These are phyloP conservation scores for Megamerina dolium DNA, from an alignment of 2,888 invertebrate genomes.

Conservation along the genomic window DNA sequence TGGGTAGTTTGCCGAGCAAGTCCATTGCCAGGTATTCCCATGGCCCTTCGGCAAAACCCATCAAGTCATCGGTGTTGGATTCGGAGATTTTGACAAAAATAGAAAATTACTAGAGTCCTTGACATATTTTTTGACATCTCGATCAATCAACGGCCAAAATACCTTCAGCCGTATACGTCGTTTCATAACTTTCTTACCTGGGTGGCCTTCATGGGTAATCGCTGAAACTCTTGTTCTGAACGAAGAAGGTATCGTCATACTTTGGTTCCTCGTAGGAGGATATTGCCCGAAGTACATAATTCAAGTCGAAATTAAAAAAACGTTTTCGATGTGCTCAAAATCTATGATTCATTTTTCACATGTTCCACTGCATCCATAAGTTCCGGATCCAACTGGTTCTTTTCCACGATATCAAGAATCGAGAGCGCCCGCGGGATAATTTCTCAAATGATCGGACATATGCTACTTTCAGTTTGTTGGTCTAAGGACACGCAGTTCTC, in stretches of 20 bases:
- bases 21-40: slow-evolving; percentile 10
- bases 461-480: slow-evolving; percentile 6
- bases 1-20: slow-evolving; percentile 8
- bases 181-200: slow-evolving; percentile 13
- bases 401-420: slow-evolving; percentile 12
- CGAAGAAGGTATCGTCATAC: slow-evolving; percentile 11
- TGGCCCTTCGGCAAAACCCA: slow-evolving; percentile 3
- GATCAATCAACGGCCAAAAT: slow-evolving; percentile 18
- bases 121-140: slow-evolving; percentile 14
- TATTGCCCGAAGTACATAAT: slow-evolving; percentile 11
- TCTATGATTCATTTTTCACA: slow-evolving; percentile 10
- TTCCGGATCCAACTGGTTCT: slow-evolving; percentile 10
- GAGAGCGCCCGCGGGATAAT: slow-evolving; percentile 10
- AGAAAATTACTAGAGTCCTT: slow-evolving; percentile 15
- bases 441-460: slow-evolving; percentile 11
- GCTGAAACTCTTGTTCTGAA: slow-evolving; percentile 8
- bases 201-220: slow-evolving; percentile 8
- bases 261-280: slow-evolving; percentile 12
- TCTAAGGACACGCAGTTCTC: slow-evolving; percentile 8
- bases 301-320: slow-evolving; percentile 15
- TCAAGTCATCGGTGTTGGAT: slow-evolving; percentile 9
- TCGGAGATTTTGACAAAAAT: slow-evolving; percentile 11
- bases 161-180: slow-evolving; percentile 15
- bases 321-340: slow-evolving; percentile 6
- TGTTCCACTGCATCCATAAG: slow-evolving; percentile 9